Evolutionary conservation across 2,888 invertebrate genomes (phyloP).

Genomic region (Leptopilina myrica): DNA sequence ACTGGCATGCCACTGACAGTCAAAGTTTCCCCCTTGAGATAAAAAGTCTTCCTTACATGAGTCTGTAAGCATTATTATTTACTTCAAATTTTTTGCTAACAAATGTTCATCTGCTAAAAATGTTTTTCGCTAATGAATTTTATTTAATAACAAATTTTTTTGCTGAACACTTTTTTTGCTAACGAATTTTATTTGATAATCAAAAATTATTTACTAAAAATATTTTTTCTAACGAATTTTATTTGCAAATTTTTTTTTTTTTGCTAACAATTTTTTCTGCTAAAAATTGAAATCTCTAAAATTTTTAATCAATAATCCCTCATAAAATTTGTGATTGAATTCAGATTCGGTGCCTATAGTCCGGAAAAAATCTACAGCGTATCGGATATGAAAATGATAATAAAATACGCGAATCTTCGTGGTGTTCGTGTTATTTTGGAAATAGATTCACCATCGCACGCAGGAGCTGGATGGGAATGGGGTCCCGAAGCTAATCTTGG

Average conservation of each 20-base stretch:
- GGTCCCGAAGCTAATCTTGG: slow-evolving; percentile 81
- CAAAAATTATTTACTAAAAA: too few relatives aligned
- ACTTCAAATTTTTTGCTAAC: neutral
- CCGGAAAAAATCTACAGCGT: slow-evolving; percentile 83
- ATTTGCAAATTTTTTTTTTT: too few relatives aligned
- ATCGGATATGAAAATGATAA: slow-evolving; percentile 82
- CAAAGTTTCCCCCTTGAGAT: slow-evolving; percentile 94
- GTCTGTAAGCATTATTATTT: slow-evolving; percentile 58
- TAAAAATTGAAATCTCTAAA: neutral
- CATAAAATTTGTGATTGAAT: slow-evolving; percentile 37
- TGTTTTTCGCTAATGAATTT: too few relatives aligned
- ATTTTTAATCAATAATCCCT: slow-evolving; percentile 4
- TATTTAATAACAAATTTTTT: too few relatives aligned
- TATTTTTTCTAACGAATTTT: too few relatives aligned
- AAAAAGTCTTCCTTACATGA: slow-evolving; percentile 84
- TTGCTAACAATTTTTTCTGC: too few relatives aligned
- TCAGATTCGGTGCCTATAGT: slow-evolving; percentile 86
- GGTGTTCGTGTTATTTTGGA: slow-evolving; percentile 93
- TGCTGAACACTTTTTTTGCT: too few relatives aligned
- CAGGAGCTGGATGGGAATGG: slow-evolving; percentile 91
- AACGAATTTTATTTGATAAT: too few relatives aligned
- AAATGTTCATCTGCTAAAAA: too few relatives aligned
- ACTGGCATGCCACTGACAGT: slow-evolving; percentile 94
- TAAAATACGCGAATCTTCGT: slow-evolving; percentile 86
- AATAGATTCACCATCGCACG: slow-evolving; percentile 92